A percentile compares a stretch with the other conserved stretches of the same genome.
These are phyloP conservation scores for Euschistus heros DNA, from an alignment of 1,140 invertebrate species.

Conservation along the genomic window DNA sequence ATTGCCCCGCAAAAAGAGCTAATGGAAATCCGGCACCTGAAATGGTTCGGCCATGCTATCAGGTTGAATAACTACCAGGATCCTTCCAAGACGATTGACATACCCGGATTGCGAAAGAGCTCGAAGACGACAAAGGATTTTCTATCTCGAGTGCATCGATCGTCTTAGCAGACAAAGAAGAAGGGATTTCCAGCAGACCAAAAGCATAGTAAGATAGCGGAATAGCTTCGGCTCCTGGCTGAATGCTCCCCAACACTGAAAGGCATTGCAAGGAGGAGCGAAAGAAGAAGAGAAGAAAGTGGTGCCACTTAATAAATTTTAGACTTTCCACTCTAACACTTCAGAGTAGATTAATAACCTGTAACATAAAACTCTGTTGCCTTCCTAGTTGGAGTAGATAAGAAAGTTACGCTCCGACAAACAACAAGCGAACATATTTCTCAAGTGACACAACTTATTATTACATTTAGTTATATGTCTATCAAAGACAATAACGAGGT, in stretches of 20 bases:
- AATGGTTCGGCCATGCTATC: neutral
- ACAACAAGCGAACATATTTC: no score
- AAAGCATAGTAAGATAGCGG: neutral
- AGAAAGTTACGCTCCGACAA: no score
- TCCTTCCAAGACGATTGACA: neutral
- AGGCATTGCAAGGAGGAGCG: neutral
- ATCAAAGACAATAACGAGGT: no score
- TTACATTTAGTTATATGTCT: no score
- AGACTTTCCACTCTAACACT: no score
- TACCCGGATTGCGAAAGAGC: neutral
- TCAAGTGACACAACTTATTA: no score
- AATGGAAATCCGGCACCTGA: neutral
- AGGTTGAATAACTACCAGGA: no score
- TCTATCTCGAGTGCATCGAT: neutral
- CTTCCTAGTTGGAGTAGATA: no score
- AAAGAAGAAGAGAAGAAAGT: no score
- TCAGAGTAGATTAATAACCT: no score
- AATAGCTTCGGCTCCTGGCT: neutral
- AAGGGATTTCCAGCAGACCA: neutral
- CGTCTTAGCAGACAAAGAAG: neutral
- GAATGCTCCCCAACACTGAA: neutral
- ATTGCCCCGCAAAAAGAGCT: neutral
- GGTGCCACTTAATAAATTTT: no score
- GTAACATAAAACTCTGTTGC: no score
- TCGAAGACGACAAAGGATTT: neutral